A percentile compares a stretch with the other conserved stretches of the same genome.
phyloP scores from a whole-genome alignment of 2,888 invertebrate genomes.

The Cryptus armator region DNA sequence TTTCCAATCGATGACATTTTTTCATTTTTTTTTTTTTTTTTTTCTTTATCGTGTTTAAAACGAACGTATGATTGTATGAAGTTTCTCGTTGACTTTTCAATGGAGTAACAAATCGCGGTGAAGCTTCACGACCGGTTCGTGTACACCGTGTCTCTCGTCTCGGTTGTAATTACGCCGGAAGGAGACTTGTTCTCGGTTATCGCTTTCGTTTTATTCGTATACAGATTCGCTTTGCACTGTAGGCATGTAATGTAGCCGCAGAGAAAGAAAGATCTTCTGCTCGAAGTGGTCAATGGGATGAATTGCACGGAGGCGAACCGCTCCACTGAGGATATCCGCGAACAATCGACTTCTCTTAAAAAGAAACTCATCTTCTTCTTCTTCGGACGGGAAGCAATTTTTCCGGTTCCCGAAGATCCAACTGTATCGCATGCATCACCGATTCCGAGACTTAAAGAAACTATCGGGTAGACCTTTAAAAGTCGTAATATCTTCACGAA shows the following conservation, averaged over 20 bases:
- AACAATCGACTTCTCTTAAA: slow-evolving; percentile 13
- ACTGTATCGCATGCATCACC: slow-evolving; percentile 74
- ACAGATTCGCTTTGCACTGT: slow-evolving; percentile 26
- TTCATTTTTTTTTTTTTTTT: background rate
- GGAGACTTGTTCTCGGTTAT: slow-evolving; percentile 49
- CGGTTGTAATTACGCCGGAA: slow-evolving; percentile 62
- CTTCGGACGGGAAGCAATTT: slow-evolving; percentile 63
- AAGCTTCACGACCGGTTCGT: slow-evolving; percentile 60
- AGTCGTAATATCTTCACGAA: no score
- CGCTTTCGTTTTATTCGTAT: slow-evolving; percentile 36
- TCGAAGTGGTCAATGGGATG: slow-evolving; percentile 21
- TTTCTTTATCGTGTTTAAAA: background rate
- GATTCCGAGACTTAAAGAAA: slow-evolving; percentile 54
- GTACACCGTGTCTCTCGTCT: slow-evolving; percentile 50
- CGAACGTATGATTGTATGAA: background rate
- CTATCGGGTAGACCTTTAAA: background rate
- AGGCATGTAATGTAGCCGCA: slow-evolving; percentile 6
- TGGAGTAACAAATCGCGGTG: slow-evolving; percentile 55
- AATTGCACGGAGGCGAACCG: slow-evolving; percentile 22
- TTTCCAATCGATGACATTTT: no score
- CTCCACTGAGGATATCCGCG: background rate
- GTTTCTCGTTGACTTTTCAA: slow-evolving; percentile 37
- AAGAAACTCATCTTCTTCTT: background rate
- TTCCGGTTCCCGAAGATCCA: slow-evolving; percentile 68
- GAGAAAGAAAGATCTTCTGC: background rate